phyloP scores from a whole-genome alignment of 2,113 vertebrate genomes.

The Mesitornis unicolor region DNA sequence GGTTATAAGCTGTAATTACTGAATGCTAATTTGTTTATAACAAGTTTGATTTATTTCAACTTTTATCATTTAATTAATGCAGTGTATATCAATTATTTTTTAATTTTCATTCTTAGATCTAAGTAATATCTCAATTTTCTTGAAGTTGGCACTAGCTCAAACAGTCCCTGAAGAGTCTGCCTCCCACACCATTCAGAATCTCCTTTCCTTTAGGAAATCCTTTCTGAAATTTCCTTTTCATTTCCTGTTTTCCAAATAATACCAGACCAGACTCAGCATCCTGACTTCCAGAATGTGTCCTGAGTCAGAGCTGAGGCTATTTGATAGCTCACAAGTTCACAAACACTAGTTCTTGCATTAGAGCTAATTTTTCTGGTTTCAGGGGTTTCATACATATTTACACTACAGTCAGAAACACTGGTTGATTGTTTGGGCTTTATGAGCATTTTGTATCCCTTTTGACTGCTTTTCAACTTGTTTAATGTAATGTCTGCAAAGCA shows the following conservation, averaged over 20 bases:
- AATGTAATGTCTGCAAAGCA: not conserved
- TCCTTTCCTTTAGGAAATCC: conserved; percentile 56
- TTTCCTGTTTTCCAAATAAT: conserved; percentile 54
- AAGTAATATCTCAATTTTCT: not conserved
- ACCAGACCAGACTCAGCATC: not conserved
- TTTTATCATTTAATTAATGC: conserved; percentile 10
- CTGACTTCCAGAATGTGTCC: not conserved
- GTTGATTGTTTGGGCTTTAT: not conserved
- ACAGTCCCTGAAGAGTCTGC: not conserved
- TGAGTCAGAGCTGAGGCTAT: not conserved
- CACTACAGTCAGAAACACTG: not conserved
- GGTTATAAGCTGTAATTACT: not conserved
- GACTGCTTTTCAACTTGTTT: not conserved
- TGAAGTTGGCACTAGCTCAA: conserved; percentile 19
- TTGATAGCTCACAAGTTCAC: not conserved
- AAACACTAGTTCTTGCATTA: not conserved
- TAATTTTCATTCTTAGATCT: not conserved
- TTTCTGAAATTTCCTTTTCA: conserved; percentile 42
- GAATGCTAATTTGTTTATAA: conserved; percentile 6
- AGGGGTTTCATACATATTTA: not conserved
- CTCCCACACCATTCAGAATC: not conserved
- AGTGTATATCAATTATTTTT: not conserved
- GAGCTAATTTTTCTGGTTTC: not conserved
- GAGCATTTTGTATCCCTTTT: not conserved
- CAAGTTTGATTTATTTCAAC: not conserved